These are phyloP conservation scores for Paratilapia polleni DNA, from an alignment of 2,113 vertebrate species.

Conservation along the genomic window DNA sequence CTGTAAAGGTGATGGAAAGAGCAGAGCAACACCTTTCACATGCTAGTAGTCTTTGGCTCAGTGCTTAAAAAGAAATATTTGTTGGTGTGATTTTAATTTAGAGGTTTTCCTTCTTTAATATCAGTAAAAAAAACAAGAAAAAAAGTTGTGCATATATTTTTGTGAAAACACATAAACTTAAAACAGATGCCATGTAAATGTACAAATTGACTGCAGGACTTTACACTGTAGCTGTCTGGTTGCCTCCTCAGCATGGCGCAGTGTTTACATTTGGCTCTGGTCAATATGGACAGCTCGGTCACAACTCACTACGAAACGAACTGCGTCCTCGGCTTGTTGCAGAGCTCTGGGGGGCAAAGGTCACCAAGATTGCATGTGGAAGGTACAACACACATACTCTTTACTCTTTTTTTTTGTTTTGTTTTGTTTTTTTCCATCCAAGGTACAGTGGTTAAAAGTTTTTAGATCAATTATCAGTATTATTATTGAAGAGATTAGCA, in stretches of 20 bases:
- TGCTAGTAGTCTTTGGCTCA: no score
- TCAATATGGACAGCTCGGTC: constrained; percentile 90
- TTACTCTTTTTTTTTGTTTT: no score
- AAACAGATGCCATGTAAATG: not conserved
- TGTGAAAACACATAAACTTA: not conserved
- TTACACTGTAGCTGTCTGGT: fast-evolving
- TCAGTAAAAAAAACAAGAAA: no score
- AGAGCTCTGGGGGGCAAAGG: constrained; percentile 85
- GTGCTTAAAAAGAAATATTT: no score
- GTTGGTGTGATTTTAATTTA: not conserved
- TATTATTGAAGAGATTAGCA: not conserved
- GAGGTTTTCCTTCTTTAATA: no score
- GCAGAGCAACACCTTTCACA: no score
- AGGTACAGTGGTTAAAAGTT: not conserved
- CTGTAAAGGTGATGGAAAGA: no score
- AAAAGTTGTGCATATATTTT: not conserved
- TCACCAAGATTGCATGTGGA: constrained; percentile 89
- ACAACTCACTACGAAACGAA: constrained; percentile 89
- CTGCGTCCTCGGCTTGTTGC: constrained; percentile 88
- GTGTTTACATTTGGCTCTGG: constrained; percentile 95
- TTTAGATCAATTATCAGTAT: no score
- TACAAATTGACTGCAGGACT: not conserved
- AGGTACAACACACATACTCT: constrained; percentile 69
- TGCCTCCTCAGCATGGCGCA: constrained; percentile 81
- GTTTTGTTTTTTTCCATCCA: not conserved